phyloP scores from a whole-genome alignment of 2,797 vertebrate genomes.

The Gobionotothen gibberifrons region DNA sequence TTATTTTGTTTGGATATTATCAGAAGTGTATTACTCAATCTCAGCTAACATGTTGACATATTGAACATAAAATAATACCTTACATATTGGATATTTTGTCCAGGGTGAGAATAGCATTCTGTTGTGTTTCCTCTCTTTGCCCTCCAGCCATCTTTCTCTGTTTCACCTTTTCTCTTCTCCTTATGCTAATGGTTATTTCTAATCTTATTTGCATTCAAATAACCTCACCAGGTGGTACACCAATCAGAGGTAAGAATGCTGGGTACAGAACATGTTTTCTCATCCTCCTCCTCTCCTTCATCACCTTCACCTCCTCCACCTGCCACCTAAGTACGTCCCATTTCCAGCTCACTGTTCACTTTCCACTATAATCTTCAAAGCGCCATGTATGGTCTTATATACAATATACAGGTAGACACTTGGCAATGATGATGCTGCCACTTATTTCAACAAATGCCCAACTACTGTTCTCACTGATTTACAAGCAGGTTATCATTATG shows the following conservation, averaged over 20 bases:
- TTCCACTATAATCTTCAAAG: slow-evolving; percentile 41
- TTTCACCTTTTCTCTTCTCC: slow-evolving; percentile 82
- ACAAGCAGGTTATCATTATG: background rate
- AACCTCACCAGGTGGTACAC: slow-evolving; percentile 99
- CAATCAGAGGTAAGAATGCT: slow-evolving; percentile 99
- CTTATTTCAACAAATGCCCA: background rate
- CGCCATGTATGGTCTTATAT: slow-evolving; percentile 5
- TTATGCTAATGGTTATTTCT: slow-evolving; percentile 96
- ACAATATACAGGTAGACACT: background rate
- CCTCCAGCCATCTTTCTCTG: slow-evolving; percentile 74
- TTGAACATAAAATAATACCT: background rate
- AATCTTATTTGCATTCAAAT: slow-evolving; percentile 99
- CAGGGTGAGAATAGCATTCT: slow-evolving; percentile 52
- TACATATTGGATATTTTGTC: background rate
- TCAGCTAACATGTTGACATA: slow-evolving; percentile 3
- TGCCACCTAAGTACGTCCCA: slow-evolving; percentile 74
- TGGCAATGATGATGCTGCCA: background rate
- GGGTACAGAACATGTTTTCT: slow-evolving; percentile 83
- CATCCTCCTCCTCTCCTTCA: slow-evolving; percentile 43
- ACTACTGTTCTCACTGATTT: background rate
- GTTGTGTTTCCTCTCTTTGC: slow-evolving; percentile 41
- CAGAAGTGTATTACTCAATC: slow-evolving; percentile 7
- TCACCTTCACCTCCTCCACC: slow-evolving; percentile 26
- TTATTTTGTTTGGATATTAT: slow-evolving; percentile 11
- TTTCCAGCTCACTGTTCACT: slow-evolving; percentile 80